Base-by-base conservation (phyloP, 2,797 vertebrate genomes). In the Xerus rutilus region DNA sequence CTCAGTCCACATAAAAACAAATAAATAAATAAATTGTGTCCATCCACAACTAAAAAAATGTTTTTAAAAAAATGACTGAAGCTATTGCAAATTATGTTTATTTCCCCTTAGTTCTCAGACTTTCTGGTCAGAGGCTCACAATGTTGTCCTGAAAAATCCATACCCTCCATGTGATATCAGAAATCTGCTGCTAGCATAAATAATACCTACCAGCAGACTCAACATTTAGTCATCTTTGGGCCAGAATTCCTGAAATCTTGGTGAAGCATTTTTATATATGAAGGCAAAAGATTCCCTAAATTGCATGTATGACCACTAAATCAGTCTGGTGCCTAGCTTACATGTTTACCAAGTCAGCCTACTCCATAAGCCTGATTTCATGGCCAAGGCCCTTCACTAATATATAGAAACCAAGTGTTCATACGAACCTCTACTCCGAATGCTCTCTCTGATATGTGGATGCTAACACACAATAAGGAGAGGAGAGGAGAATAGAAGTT, bases 281-380 rank as follows among this genome's bases (percentile, higher is more conserved):
- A 82, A 81, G 32, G 32, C 65, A 49, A 21, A 89, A 93, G 62
- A 45, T 91, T 91, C 47, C 85, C 83, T 88, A 69, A 92, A 57
- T 70, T 4, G 11, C 52, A 62, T 54, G 72, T 52, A 52, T 95
- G 49, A 74, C 14, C 30, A 87, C 39, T 87, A 62, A 70, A 85
- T 81, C 65, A 74, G 4, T 54, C 79, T 95, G 32, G 12, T 64
- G 21, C 25, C 62, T 18, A 81, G n/a, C 45, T 72, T 25, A 85
- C 45, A 35, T 39, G n/a, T 92, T 85, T 91, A 18, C 52, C 85
- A 89, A 70, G 57, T n/a, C 49, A 54, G 35, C 35, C 45, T 82
- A 70, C 43, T 74, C 14, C 6, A 86, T 23, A 62, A 35, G 45
- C 52, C n/a, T 89, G 79, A 88, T 92, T 91, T 91, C 45, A 94